A percentile compares a stretch with the other conserved stretches of the same genome.
Conservation (phyloP, 2,797 vertebrate genomes). For the Propithecus perrieri region DNA sequence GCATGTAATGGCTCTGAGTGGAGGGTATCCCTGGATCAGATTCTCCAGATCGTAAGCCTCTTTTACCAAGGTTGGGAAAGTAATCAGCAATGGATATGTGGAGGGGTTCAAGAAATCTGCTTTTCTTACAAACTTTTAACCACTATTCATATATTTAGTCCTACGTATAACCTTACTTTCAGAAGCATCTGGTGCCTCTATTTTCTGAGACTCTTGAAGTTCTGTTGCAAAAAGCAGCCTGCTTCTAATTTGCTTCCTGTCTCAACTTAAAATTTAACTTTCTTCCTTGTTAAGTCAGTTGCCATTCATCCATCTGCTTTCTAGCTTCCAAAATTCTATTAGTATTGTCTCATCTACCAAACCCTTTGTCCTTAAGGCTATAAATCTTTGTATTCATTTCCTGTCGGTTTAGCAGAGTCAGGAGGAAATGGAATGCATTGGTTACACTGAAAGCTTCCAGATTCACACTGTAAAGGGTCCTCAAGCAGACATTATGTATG, state of each 20-base stretch:
- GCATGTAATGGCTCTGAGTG: background rate
- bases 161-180: background rate
- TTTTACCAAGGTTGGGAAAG: background rate
- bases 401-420: background rate
- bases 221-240: background rate
- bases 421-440: background rate
- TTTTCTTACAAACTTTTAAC: background rate
- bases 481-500: background rate
- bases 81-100: background rate
- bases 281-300: background rate
- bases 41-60: background rate
- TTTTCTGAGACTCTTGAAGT: conserved; percentile 3
- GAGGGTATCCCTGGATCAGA: background rate
- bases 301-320: background rate
- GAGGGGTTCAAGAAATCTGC: background rate
- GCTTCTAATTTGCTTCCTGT: background rate
- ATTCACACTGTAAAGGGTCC: background rate
- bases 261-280: conserved; percentile 27
- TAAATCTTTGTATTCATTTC: background rate
- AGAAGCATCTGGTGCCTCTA: conserved; percentile 10
- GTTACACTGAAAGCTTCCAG: background rate
- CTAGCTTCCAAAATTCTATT: background rate
- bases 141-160: background rate
- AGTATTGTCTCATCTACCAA: background rate
- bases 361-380: background rate